A percentile compares a stretch with the other conserved stretches of the same genome.
These are phyloP conservation scores for Pseudomyrmex concolor DNA, from an alignment of 1,140 invertebrate species.

Conservation along the genomic window DNA sequence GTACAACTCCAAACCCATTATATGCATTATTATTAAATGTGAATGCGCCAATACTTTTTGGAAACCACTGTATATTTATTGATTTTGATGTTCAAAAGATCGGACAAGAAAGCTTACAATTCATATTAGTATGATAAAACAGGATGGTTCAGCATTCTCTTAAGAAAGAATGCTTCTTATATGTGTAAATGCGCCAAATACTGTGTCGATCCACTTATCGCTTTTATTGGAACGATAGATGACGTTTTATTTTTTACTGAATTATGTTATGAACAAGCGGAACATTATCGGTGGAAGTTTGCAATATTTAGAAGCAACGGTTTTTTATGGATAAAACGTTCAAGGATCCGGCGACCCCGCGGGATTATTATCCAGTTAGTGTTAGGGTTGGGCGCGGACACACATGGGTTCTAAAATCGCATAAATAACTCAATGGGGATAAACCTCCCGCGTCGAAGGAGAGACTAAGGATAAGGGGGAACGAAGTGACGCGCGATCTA, in stretches of 20 bases:
- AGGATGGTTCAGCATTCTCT: too few species aligned
- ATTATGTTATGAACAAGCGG: constrained; percentile 21
- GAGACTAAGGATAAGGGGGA: constrained; percentile 64
- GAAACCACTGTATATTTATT: too few species aligned
- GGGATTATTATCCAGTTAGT: constrained; percentile 63
- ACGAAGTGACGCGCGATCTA: constrained; percentile 45
- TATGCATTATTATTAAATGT: too few species aligned
- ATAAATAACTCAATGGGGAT: constrained; percentile 67
- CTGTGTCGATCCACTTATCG: neutral
- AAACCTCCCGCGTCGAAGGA: constrained; percentile 58
- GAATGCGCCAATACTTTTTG: too few species aligned
- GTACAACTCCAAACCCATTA: too few species aligned
- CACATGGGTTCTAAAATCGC: constrained; percentile 66
- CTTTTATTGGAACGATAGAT: neutral
- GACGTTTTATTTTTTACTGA: constrained; percentile 13
- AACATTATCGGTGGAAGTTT: constrained; percentile 41
- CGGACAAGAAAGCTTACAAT: too few species aligned
- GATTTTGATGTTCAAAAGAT: too few species aligned
- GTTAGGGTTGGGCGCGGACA: constrained; percentile 45
- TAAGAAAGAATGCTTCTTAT: too few species aligned
- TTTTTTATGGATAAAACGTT: constrained; percentile 49
- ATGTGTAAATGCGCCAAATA: too few species aligned
- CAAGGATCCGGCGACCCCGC: constrained; percentile 56
- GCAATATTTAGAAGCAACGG: constrained; percentile 43
- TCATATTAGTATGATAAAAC: too few species aligned